Conservation (phyloP, 2,888 invertebrate species). For the Thysanoteuthis rhombus region DNA sequence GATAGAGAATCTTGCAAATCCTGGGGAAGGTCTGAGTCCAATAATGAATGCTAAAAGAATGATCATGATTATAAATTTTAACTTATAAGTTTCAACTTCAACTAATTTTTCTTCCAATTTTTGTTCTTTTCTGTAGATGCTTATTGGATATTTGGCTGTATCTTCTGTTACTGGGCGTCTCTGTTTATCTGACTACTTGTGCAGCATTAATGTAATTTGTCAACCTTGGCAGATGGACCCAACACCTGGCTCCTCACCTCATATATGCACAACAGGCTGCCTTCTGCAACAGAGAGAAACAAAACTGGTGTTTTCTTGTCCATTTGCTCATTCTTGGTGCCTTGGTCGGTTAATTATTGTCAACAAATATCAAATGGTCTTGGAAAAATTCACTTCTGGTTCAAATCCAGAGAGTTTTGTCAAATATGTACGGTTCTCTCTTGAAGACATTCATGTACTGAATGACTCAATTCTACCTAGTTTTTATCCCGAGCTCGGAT, state of each 20-base stretch:
- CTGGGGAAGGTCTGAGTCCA: too few relatives aligned
- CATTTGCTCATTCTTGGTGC: constrained; percentile 22
- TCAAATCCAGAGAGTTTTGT: neutral
- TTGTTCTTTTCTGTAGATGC: neutral
- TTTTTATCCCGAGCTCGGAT: neutral
- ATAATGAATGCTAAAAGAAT: too few relatives aligned
- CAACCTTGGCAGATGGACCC: neutral
- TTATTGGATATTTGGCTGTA: neutral
- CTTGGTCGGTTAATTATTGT: neutral
- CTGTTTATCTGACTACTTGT: neutral
- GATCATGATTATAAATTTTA: too few relatives aligned
- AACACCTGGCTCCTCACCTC: neutral
- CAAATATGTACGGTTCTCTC: constrained; percentile 16
- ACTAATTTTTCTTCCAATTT: neutral
- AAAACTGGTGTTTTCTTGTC: neutral
- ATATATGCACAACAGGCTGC: neutral
- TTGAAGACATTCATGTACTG: neutral
- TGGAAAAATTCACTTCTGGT: neutral
- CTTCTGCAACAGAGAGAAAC: neutral
- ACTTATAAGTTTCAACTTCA: neutral
- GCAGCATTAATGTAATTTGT: neutral
- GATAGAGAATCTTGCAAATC: too few relatives aligned
- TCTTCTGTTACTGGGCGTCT: neutral
- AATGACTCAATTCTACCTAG: neutral
- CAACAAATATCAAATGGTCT: neutral